Evolutionary conservation across 1,140 invertebrate species (phyloP).

Genomic region (Dreissena polymorpha): DNA sequence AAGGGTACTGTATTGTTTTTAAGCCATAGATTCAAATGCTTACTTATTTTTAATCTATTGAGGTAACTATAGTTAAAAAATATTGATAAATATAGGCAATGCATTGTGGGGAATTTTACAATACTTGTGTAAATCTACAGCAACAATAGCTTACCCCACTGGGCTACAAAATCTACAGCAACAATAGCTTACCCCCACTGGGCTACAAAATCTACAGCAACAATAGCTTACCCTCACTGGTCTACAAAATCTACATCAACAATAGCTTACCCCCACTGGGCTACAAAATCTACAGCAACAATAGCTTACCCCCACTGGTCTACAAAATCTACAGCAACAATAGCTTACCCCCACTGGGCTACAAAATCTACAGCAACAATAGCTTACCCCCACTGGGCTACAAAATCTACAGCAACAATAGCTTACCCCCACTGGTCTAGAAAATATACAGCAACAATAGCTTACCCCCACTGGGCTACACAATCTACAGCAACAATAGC

Average conservation of each 20-base stretch:
- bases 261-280: conserved; percentile 96
- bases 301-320: conserved; percentile 97
- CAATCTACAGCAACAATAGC: conserved; percentile 62
- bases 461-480: too few species aligned
- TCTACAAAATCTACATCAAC: not conserved
- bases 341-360: too few species aligned
- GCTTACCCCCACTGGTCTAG: conserved; percentile 99
- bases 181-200: conserved; percentile 94
- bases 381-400: conserved; percentile 98
- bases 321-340: too few species aligned
- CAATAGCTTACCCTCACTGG: too few species aligned
- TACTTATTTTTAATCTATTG: too few species aligned
- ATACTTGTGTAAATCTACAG: not conserved
- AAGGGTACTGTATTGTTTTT: too few species aligned
- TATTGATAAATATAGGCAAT: too few species aligned
- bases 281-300: not conserved
- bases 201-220: conserved; percentile 98
- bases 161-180: not conserved
- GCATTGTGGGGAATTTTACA: too few species aligned
- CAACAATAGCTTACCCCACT: conserved; percentile 87
- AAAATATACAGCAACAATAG: too few species aligned
- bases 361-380: not conserved
- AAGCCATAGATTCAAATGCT: too few species aligned
- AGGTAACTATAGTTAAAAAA: too few species aligned
- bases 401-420: not conserved